These are phyloP conservation scores for Lepidurus apus DNA, from an alignment of 1,140 invertebrate genomes.

Conservation along the genomic window DNA sequence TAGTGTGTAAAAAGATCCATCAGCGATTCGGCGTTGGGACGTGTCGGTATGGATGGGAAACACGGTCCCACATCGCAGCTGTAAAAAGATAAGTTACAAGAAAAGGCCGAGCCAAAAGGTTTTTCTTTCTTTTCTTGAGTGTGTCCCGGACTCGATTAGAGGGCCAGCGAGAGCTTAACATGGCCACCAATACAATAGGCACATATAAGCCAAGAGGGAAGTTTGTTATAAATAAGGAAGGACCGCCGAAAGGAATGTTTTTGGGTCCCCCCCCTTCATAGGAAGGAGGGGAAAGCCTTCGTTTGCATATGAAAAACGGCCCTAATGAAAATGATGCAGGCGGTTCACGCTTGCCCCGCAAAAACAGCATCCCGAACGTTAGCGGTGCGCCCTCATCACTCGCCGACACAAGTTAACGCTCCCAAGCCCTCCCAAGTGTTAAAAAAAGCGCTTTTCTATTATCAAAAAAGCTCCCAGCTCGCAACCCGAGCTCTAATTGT, in stretches of 20 bases:
- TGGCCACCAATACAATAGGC: conserved; percentile 6
- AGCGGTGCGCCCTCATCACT: conserved; percentile 20
- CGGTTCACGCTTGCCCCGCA: conserved; percentile 20
- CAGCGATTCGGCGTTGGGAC: background rate
- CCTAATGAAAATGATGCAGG: conserved; percentile 18
- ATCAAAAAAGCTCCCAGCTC: background rate
- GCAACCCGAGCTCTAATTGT: background rate
- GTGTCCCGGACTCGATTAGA: background rate
- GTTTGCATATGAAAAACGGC: conserved; percentile 21
- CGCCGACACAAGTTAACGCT: conserved; percentile 15
- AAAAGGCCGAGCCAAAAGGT: background rate
- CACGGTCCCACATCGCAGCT: conserved; percentile 5
- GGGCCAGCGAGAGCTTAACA: background rate
- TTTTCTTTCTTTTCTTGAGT: background rate
- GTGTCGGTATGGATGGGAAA: conserved; percentile 21
- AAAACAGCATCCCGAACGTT: conserved; percentile 15
- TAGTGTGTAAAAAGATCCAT: conserved; percentile 3
- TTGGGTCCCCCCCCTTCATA: background rate
- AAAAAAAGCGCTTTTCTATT: conserved; percentile 1
- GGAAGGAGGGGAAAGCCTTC: background rate
- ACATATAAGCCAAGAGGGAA: background rate
- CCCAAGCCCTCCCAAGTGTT: conserved; percentile 18
- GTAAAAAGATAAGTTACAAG: background rate
- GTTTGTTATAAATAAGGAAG: background rate
- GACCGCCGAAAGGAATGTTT: background rate